phyloP scores from a whole-genome alignment of 2,113 vertebrate genomes.

The Salvelinus alpinus region DNA sequence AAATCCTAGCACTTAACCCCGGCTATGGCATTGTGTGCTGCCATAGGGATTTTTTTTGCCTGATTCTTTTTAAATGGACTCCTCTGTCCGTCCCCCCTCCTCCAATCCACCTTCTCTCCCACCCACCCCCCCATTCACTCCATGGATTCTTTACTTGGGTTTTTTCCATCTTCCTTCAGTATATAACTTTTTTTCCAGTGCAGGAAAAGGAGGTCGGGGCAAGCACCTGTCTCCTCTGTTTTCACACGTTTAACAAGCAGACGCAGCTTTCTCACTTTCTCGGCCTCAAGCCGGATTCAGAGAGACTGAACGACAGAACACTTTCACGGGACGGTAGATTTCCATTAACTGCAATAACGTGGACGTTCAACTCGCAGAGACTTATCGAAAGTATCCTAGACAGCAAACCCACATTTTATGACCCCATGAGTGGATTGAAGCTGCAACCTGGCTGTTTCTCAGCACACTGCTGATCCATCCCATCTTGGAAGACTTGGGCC shows the following conservation, averaged over 20 bases:
- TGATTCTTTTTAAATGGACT: slow-evolving; percentile 66
- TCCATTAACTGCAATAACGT: too few relatives aligned
- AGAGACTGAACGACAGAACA: too few relatives aligned
- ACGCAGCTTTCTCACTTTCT: too few relatives aligned
- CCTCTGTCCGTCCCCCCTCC: slow-evolving; percentile 52
- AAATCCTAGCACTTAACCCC: slow-evolving; percentile 81
- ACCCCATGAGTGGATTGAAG: too few relatives aligned
- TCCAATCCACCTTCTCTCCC: slow-evolving; percentile 36
- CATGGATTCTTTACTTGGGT: slow-evolving; percentile 38
- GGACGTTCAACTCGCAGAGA: too few relatives aligned
- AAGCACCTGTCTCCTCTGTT: slow-evolving; percentile 42
- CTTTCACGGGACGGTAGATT: too few relatives aligned
- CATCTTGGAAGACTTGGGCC: too few relatives aligned
- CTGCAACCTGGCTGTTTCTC: too few relatives aligned
- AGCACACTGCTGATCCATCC: too few relatives aligned
- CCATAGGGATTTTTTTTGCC: slow-evolving; percentile 58
- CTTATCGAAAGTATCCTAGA: too few relatives aligned
- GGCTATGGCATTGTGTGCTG: slow-evolving; percentile 67
- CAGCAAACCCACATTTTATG: too few relatives aligned
- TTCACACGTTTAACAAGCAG: slow-evolving; percentile 3
- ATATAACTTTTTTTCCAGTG: slow-evolving; percentile 40
- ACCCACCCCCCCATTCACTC: slow-evolving; percentile 41
- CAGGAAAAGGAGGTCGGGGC: slow-evolving; percentile 19
- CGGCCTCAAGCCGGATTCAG: too few relatives aligned
- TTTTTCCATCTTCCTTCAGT: slow-evolving; percentile 31